Evolutionary conservation across 2,888 invertebrate genomes (phyloP).

Genomic region (Alloscopus bannaensis): DNA sequence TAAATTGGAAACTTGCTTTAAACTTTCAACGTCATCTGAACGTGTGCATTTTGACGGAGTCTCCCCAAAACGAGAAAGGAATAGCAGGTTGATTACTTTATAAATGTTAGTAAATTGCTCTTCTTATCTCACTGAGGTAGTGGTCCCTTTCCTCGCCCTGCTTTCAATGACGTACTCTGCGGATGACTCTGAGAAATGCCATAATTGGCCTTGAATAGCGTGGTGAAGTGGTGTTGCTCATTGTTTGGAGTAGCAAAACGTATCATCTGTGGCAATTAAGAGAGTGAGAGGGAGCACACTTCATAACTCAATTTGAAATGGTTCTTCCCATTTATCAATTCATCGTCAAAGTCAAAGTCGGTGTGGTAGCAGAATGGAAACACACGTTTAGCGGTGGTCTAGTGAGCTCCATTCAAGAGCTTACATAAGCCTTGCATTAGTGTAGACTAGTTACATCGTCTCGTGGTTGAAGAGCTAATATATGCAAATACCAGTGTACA

Average conservation of each 20-base stretch:
- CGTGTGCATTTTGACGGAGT: slow-evolving; percentile 13
- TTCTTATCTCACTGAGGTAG: too few relatives aligned
- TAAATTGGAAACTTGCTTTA: too few relatives aligned
- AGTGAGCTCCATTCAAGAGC: too few relatives aligned
- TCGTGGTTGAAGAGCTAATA: not conserved
- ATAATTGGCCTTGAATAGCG: slow-evolving; percentile 32
- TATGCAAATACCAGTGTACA: not conserved
- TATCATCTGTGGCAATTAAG: too few relatives aligned
- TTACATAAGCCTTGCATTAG: too few relatives aligned
- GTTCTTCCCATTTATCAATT: slow-evolving; percentile 31
- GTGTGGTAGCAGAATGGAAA: too few relatives aligned
- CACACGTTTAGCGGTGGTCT: too few relatives aligned
- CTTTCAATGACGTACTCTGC: not conserved
- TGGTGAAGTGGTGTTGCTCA: too few relatives aligned
- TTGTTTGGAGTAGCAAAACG: too few relatives aligned
- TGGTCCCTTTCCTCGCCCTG: too few relatives aligned
- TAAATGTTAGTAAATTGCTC: slow-evolving; percentile 32
- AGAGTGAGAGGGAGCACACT: too few relatives aligned
- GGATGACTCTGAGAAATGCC: not conserved
- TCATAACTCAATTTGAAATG: too few relatives aligned
- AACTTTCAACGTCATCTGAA: slow-evolving; percentile 22
- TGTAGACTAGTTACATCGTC: not conserved
- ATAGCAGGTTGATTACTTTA: slow-evolving; percentile 47
- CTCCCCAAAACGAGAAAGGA: slow-evolving; percentile 26
- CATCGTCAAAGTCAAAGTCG: slow-evolving; percentile 54